phyloP scores from a whole-genome alignment of 2,888 invertebrate species.

The Copidosoma aretas region DNA sequence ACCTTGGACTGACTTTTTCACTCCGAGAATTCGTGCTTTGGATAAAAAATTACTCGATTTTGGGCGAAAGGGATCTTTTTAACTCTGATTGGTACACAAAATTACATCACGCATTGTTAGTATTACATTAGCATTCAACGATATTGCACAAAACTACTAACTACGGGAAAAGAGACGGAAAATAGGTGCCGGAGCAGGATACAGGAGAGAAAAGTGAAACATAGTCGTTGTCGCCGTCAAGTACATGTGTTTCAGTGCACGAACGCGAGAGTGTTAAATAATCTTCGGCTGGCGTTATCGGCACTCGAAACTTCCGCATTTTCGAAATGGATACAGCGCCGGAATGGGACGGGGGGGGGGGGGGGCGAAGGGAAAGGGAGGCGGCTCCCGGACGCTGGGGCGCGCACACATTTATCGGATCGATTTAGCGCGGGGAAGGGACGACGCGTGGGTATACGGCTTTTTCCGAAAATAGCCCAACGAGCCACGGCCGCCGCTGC shows the following conservation, averaged over 20 bases:
- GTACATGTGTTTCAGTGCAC: background rate
- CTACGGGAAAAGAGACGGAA: background rate
- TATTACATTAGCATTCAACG: no score
- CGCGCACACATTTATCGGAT: slow-evolving; percentile 26
- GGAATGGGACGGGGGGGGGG: background rate
- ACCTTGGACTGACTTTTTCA: no score
- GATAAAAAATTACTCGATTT: no score
- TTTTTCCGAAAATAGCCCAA: slow-evolving; percentile 32
- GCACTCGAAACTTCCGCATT: slow-evolving; percentile 19
- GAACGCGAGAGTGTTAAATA: background rate
- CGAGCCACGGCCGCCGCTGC: background rate
- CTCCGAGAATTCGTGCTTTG: no score
- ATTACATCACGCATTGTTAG: no score
- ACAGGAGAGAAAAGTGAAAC: background rate
- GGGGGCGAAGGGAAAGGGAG: background rate
- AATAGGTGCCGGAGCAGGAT: background rate
- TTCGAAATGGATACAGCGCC: background rate
- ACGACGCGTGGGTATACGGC: slow-evolving; percentile 7
- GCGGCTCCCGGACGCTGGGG: background rate
- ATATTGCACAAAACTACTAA: no score
- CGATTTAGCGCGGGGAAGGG: slow-evolving; percentile 13
- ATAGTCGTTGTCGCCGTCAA: background rate
- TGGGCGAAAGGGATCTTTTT: no score
- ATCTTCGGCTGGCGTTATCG: slow-evolving; percentile 23
- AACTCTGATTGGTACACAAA: no score